Base-by-base conservation (phyloP, 37 sponge, comb jelly and placozoan species). In the Aplysina aerophoba region DNA sequence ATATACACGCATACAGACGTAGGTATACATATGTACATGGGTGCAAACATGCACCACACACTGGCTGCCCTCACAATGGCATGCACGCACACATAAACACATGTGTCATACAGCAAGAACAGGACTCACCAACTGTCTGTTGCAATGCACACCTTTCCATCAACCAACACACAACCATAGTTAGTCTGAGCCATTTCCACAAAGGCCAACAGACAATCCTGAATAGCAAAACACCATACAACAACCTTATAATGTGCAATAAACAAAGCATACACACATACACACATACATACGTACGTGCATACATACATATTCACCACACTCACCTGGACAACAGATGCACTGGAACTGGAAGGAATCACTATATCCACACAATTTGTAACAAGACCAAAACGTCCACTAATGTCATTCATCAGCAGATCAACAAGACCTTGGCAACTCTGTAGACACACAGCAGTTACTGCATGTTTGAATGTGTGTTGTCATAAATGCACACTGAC, bases 61-160 rank as follows among this genome's bases (percentile, higher is more conserved):
- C 22, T 65, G 66, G 22, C 11, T 16, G 22, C 27, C 11, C 33
- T 16, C 33, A 30, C 34, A 35, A 6, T 5, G 11, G 33, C 34
- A 30, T 30, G 34, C 34, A 30, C 30, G 34, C 33, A 35, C 34
- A 6, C 34, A 35, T 27, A 30, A 5, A 35, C 34, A 30, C 71
- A 69, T 27, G 33, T 65, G 66, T 65, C 28, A 69, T 13, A 62
- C 25, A 62, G 17, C 28, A 17, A 30, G 2, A 69, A 17, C 34
- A 35, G 1, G 2, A 30, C 71, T 79, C 56, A 93, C 94, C 94
- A 93, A 85, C 94, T 87, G 4, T 85, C 80, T 15, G 94, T 87
- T 20, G 94, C 90, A 11, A 35, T 25, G 30, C 71, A 69, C 31
- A 69, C 34, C 33, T 34, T 30, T n/a, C 80, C 80, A 79, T 38